A percentile compares a stretch with the other conserved stretches of the same genome.
phyloP scores from a whole-genome alignment of 2,888 invertebrate genomes.

The Cybosia mesomella region DNA sequence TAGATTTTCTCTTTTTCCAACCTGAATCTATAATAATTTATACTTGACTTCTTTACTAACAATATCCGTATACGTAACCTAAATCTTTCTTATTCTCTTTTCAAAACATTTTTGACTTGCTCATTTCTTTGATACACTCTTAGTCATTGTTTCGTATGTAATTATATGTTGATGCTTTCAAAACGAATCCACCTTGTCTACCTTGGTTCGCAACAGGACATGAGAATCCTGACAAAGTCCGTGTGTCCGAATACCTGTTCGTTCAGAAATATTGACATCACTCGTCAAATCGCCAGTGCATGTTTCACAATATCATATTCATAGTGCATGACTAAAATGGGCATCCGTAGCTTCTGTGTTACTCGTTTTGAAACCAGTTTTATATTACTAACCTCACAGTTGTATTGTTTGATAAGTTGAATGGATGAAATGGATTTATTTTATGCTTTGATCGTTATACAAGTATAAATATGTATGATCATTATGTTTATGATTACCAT shows the following conservation, averaged over 20 bases:
- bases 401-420: constrained; percentile 6
- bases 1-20: too few relatives aligned
- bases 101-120: too few relatives aligned
- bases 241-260: constrained; percentile 17
- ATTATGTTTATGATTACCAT: constrained; percentile 3
- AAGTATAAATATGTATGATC: background rate
- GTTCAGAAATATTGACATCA: constrained; percentile 30
- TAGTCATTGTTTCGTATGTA: too few relatives aligned
- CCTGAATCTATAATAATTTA: too few relatives aligned
- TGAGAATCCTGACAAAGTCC: too few relatives aligned
- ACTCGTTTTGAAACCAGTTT: constrained; percentile 47
- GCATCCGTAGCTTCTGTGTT: constrained; percentile 53
- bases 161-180: too few relatives aligned
- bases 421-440: constrained; percentile 12
- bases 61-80: too few relatives aligned
- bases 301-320: constrained; percentile 40
- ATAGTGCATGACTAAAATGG: constrained; percentile 48
- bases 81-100: too few relatives aligned
- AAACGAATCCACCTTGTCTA: too few relatives aligned
- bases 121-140: too few relatives aligned
- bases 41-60: too few relatives aligned
- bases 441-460: constrained; percentile 14
- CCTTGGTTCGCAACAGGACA: too few relatives aligned
- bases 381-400: constrained; percentile 8
- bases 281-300: constrained; percentile 19